Base-by-base conservation (phyloP, 1,140 invertebrate genomes). In the Papilio aristodemus region DNA sequence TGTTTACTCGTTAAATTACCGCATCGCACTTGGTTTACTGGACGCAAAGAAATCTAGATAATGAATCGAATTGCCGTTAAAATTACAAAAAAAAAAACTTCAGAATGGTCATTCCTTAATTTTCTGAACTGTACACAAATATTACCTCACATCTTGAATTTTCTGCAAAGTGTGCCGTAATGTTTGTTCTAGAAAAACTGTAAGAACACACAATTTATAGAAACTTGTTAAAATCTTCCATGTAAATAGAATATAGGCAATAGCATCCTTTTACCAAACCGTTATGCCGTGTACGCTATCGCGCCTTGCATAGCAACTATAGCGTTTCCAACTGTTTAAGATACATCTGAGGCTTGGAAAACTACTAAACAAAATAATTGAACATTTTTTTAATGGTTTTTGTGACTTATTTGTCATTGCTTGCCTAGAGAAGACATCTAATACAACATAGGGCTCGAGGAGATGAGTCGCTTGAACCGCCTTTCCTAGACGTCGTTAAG, bases 1-100 rank as follows among this genome's bases (percentile, higher is more conserved):
- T 60, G 70, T 60, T 32, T 79, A 79, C 77, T 73, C 74, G 73
- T 78, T 72, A 79, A 82, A 81, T 85, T 82, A 85, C 77, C 78
- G 77, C 76, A 63, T 83, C 72, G 74, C 72, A 75, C 69, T 77
- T 72, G 60, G 50, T 25, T 10, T 74, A 63, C 74, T 74, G 73
- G 71, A 74, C 72, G 68, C 60, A 84, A 81, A 74, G 75, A 76
- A 59, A 73, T 75, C 50, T 74, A 60, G 70, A 72, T 74, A 71
- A 73, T 76, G 80, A 82, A 80, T 80, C 57, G n/a, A n/a, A n/a
- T n/a, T n/a, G n/a, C n/a, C n/a, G n/a, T n/a, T n/a, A n/a, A n/a
- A n/a, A n/a, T n/a, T n/a, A n/a, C n/a, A n/a, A n/a, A n/a, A n/a
- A n/a, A n/a, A n/a, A n/a, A n/a, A n/a, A n/a, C n/a, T n/a, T n/a